phyloP scores from a whole-genome alignment of 2,797 vertebrate species.

The Huso huso region DNA sequence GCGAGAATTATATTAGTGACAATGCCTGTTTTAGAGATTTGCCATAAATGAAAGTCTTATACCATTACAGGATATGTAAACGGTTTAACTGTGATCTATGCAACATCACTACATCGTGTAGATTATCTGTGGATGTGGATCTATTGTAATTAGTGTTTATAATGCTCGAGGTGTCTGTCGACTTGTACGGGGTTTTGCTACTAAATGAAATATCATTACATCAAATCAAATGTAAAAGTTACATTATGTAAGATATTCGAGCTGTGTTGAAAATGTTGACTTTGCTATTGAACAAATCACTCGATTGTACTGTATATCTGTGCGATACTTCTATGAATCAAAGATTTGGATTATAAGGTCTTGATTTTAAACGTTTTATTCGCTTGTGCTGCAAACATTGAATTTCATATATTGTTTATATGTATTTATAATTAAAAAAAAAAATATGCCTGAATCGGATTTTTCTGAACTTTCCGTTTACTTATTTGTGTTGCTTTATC shows the following conservation, averaged over 20 bases:
- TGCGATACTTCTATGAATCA: constrained; percentile 47
- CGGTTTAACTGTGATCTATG: constrained; percentile 59
- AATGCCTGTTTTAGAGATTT: too few relatives aligned
- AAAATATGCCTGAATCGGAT: constrained; percentile 50
- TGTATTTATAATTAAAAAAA: constrained; percentile 89
- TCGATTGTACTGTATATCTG: constrained; percentile 72
- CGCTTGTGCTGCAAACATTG: constrained; percentile 64
- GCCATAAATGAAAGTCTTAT: too few relatives aligned
- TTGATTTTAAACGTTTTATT: constrained; percentile 42
- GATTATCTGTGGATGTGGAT: constrained; percentile 20
- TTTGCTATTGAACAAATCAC: constrained; percentile 59
- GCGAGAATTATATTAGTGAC: too few relatives aligned
- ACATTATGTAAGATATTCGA: constrained; percentile 34
- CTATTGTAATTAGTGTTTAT: constrained; percentile 22
- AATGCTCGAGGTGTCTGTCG: constrained; percentile 13
- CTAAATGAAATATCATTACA: constrained; percentile 20
- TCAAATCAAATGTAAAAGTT: constrained; percentile 28
- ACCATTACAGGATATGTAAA: constrained; percentile 12
- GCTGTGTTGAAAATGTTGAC: constrained; percentile 40
- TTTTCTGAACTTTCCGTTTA: constrained; percentile 24
- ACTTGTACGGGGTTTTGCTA: constrained; percentile 19
- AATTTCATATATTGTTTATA: constrained; percentile 81
- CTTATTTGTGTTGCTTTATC: neutral
- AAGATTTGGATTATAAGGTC: constrained; percentile 36
- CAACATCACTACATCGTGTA: constrained; percentile 45